These are phyloP conservation scores for Tachystola acroxantha DNA, from an alignment of 2,888 invertebrate species.

Conservation along the genomic window DNA sequence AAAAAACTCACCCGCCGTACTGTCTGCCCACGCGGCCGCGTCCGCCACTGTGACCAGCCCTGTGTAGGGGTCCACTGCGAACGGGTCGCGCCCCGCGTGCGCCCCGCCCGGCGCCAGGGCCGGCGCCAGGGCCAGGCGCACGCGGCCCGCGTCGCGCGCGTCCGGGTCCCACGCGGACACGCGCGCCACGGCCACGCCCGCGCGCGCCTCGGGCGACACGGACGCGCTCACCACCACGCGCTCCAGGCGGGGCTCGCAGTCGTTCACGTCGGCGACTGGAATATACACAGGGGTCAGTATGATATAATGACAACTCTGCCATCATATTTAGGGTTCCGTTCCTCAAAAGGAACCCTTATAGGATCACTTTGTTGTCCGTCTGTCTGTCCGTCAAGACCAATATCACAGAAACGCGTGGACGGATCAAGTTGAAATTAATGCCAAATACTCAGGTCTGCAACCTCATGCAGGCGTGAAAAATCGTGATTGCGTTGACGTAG, in stretches of 20 bases:
- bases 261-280: constrained; percentile 91
- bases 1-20: too few species aligned
- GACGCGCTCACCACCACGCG: constrained; percentile 87
- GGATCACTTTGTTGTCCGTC: too few species aligned
- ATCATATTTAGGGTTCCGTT: too few species aligned
- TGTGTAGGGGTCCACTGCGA: constrained; percentile 42
- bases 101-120: constrained; percentile 26
- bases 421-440: too few species aligned
- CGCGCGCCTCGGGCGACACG: constrained; percentile 88
- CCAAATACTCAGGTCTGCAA: too few species aligned
- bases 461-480: too few species aligned
- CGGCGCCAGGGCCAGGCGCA: constrained; percentile 89
- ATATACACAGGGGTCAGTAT: too few species aligned
- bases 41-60: constrained; percentile 74
- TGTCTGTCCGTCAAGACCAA: too few species aligned
- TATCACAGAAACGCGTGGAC: too few species aligned
- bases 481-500: too few species aligned
- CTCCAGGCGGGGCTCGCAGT: constrained; percentile 92
- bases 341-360: too few species aligned
- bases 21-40: constrained; percentile 74
- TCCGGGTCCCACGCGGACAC: constrained; percentile 94
- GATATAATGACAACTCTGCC: too few species aligned
- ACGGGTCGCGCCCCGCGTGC: constrained; percentile 36
- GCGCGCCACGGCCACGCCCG: constrained; percentile 92
- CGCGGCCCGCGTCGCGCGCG: constrained; percentile 83